phyloP scores from a whole-genome alignment of 1,140 invertebrate species.

The Saccostrea cuccullata region DNA sequence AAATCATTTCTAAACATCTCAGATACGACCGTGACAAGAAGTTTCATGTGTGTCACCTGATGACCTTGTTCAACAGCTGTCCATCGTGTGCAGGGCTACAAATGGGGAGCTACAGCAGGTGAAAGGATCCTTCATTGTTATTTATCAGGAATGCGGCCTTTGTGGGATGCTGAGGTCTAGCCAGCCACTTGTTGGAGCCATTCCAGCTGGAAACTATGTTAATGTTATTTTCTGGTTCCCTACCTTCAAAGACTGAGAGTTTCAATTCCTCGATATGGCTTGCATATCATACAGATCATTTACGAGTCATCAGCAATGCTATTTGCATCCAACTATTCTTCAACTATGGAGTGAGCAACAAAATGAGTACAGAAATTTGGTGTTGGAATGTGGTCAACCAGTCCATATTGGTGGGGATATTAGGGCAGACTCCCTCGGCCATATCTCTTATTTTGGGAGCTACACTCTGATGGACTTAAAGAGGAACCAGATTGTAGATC shows the following conservation, averaged over 20 bases:
- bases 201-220: conserved; percentile 36
- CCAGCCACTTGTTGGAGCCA: conserved; percentile 39
- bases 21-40: background rate
- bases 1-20: no score
- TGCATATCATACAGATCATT: background rate
- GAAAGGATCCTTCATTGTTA: conserved; percentile 10
- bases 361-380: background rate
- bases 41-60: conserved; percentile 5
- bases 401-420: conserved; percentile 54
- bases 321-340: background rate
- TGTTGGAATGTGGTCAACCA: background rate
- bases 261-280: background rate
- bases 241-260: background rate
- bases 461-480: conserved; percentile 50
- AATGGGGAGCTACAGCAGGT: background rate
- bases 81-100: no score
- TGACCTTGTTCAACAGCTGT: conserved; percentile 28
- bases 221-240: conserved; percentile 14
- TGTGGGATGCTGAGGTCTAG: conserved; percentile 25
- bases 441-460: conserved; percentile 53
- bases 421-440: conserved; percentile 53
- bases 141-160: conserved; percentile 29
- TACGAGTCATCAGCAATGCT: background rate
- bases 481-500: conserved; percentile 37
- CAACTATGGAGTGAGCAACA: conserved; percentile 24